Evolutionary conservation across 1,140 invertebrate species (phyloP), one percentile per base, ranked within the genome.

Genomic region (Drosophila obscura): DNA sequence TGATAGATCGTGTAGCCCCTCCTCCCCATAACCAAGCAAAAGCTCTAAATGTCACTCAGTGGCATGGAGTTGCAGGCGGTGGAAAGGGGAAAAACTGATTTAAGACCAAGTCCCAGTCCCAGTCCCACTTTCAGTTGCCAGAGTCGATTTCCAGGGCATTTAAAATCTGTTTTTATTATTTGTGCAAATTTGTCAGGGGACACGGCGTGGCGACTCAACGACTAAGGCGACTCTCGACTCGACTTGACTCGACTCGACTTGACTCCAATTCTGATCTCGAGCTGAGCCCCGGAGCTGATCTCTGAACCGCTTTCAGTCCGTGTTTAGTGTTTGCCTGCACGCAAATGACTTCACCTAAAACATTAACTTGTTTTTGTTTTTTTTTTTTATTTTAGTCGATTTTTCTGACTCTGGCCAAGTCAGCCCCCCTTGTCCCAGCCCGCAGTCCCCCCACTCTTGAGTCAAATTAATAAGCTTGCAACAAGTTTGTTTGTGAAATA

Each of bases 271-370:
- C 61, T 73, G 65, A 63, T 67, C 77, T 73, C 74, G 35, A 39
- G 35, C 56, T 35, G n/a, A 22, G 45, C 16, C 71, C 77, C 56
- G 53, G 19, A 62, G 61, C 63, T 84, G 77, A 85, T 77, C 80
- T 85, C 64, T 77, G 73, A 68, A 63, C 75, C 46, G 53, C 64
- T 83, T 83, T 69, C 15, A 46, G 44, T 68, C 26, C 44, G 49
- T 77, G 55, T 78, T 67, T 73, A 45, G 59, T 81, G 50, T 66
- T 52, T 59, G 62, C 43, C 60, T 75, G 79, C 73, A 83, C 76
- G 81, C 81, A 85, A 84, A 84, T 85, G 82, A 84, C 81, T 85
- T 77, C 62, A 80, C 66, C 73, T 84, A 50, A 79, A 72, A 39
- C 35, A 39, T 76, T 76, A 83, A 84, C 75, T 84, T 83, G 67